Evolutionary conservation across 1,140 invertebrate genomes (phyloP), one percentile per base, ranked within the genome.

Genomic region (Brevipalpus yothersi): DNA sequence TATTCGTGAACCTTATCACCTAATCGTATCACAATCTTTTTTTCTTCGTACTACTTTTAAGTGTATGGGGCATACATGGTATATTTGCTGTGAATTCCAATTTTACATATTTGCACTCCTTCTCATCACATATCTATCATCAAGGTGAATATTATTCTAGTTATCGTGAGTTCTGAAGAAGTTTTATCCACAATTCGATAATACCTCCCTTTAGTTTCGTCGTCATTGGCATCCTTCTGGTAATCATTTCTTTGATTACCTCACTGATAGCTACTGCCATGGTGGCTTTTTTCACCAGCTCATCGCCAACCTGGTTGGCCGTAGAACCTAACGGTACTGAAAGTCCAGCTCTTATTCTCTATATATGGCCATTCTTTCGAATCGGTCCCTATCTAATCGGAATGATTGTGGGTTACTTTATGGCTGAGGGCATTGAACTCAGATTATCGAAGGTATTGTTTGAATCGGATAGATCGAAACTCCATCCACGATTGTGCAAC

Each of bases 41-140:
- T 17, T 8, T 45, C 8, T 45, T 45, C 43, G 1, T 8, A 15
- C 43, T 10, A 45, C 43, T 4, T 10, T 45, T 9, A 45, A 51
- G 84, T 86, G 85, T 64, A 74, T 84, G 70, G 77, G 77, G 7
- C 85, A 82, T 80, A 79, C 80, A 23, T 88, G 85, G 85, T 87
- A 84, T 65, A 65, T 88, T 51, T 79, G 83, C 15, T 79, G 79
- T 59, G 85, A 88, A 67, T 84, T 83, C 76, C 83, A 86, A 70
- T 83, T 82, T 66, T 86, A 80, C 65, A 65, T 80, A 8, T 67
- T 84, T 2, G 80, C 82, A 19, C 81, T 84, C 0, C 70, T 85
- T 19, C 75, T 90, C 63, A 76, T 86, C 56, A 82, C 80, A 66
- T 63, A 67, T n/a, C 49, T 73, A 51, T 51, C 49, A 2, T 51